Conservation (phyloP, 2,113 vertebrate species). For the Burhinus oedicnemus region DNA sequence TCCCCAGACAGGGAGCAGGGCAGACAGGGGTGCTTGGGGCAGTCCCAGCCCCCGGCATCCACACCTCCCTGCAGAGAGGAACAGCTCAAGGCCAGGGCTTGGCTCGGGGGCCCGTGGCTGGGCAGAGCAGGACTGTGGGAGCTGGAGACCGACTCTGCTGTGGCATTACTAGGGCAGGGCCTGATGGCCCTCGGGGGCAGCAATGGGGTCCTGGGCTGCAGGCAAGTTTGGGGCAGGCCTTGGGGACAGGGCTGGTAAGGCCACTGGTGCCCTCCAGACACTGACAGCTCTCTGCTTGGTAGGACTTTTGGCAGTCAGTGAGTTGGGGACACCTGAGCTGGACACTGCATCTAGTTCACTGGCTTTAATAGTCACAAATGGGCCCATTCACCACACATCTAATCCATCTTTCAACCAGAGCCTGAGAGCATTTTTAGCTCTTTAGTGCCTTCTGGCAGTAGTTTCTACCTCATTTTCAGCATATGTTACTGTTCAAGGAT, state of each 20-base stretch:
- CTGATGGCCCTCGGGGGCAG: background rate
- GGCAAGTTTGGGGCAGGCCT: fast-evolving
- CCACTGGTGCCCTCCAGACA: background rate
- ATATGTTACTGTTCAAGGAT: background rate
- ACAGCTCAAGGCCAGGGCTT: background rate
- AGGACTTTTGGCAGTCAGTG: background rate
- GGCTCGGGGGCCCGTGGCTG: fast-evolving
- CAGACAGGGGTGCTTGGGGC: fast-evolving
- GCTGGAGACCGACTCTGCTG: background rate
- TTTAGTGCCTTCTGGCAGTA: background rate
- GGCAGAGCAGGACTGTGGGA: background rate
- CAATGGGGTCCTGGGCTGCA: fast-evolving
- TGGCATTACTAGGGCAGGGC: no score
- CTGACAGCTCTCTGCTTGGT: background rate
- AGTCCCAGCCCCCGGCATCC: fast-evolving
- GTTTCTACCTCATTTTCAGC: background rate
- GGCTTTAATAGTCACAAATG: background rate
- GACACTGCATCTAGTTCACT: background rate
- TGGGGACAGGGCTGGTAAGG: background rate
- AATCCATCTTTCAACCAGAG: background rate
- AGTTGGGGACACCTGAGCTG: background rate
- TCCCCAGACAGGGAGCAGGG: background rate
- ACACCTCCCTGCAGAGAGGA: background rate
- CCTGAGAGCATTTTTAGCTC: background rate
- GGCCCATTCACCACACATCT: background rate